Percentiles rank a stretch among this genome's conserved stretches.
These are phyloP conservation scores for Onchidella celtica DNA, from an alignment of 2,888 invertebrate genomes.

Conservation along the genomic window DNA sequence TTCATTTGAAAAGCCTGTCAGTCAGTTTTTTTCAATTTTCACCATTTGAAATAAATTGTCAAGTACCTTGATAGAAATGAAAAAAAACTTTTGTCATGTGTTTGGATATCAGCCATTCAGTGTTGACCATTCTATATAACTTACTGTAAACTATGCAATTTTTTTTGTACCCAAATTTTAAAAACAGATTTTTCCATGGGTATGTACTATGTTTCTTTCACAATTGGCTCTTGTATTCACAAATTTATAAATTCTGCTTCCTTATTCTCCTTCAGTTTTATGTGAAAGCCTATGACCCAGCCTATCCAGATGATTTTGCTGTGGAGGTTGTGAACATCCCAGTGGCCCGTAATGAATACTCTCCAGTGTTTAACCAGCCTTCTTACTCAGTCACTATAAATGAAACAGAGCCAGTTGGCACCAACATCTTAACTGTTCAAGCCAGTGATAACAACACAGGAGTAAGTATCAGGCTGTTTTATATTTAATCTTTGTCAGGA, in stretches of 20 bases:
- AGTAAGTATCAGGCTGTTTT: too few species aligned
- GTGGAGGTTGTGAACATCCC: slow-evolving; percentile 55
- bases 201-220: not conserved
- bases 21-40: too few species aligned
- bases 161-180: too few species aligned
- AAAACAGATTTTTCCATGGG: too few species aligned
- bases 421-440: slow-evolving; percentile 59
- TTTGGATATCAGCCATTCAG: too few species aligned
- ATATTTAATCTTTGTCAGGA: too few species aligned
- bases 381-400: slow-evolving; percentile 58
- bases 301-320: slow-evolving; percentile 51
- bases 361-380: slow-evolving; percentile 63
- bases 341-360: slow-evolving; percentile 69
- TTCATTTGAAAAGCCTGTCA: too few species aligned
- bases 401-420: slow-evolving; percentile 59
- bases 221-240: not conserved
- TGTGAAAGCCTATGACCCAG: slow-evolving; percentile 63
- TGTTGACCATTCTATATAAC: too few species aligned
- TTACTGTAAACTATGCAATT: too few species aligned
- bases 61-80: too few species aligned
- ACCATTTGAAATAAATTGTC: too few species aligned
- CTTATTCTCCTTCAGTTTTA: slow-evolving; percentile 58
- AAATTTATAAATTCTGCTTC: not conserved
- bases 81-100: too few species aligned
- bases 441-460: slow-evolving; percentile 68